Percentiles rank a stretch among this genome's conserved stretches.
These are phyloP conservation scores for Staurois parvus DNA, from an alignment of 2,797 vertebrate species.

Conservation along the genomic window DNA sequence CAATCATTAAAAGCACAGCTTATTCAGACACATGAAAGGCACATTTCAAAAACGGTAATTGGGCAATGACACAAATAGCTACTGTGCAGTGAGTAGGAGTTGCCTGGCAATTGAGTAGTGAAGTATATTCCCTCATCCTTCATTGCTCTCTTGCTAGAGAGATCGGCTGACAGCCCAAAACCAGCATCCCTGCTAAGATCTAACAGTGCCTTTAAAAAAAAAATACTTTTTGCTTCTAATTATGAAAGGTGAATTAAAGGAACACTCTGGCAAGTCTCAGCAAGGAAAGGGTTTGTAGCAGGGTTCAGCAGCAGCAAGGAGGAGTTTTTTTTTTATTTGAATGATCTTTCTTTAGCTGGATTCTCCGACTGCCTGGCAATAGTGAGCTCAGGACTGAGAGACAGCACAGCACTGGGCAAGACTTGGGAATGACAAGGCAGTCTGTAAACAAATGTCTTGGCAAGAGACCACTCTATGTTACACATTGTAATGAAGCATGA, in stretches of 20 bases:
- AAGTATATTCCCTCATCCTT: constrained; percentile 64
- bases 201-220: constrained; percentile 65
- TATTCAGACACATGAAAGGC: constrained; percentile 1
- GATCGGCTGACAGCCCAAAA: constrained; percentile 69
- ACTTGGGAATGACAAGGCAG: constrained; percentile 72
- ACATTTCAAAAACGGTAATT: constrained; percentile 25
- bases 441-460: constrained; percentile 71
- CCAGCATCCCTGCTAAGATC: constrained; percentile 74
- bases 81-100: constrained; percentile 40
- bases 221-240: constrained; percentile 77
- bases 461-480: constrained; percentile 68
- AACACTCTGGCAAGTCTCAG: constrained; percentile 75
- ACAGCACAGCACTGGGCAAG: constrained; percentile 65
- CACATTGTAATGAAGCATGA: constrained; percentile 68
- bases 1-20: not conserved
- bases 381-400: constrained; percentile 66
- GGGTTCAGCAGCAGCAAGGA: constrained; percentile 54
- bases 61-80: constrained; percentile 41
- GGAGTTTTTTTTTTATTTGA: constrained; percentile 65
- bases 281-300: constrained; percentile 71
- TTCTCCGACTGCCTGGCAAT: constrained; percentile 69
- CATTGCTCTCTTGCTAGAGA: constrained; percentile 74
- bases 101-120: constrained; percentile 40
- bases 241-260: constrained; percentile 76
- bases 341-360: constrained; percentile 72